A percentile compares a stretch with the other conserved stretches of the same genome.
phyloP scores from a whole-genome alignment of 1,140 invertebrate genomes.

The Tetragnatha versicolor region DNA sequence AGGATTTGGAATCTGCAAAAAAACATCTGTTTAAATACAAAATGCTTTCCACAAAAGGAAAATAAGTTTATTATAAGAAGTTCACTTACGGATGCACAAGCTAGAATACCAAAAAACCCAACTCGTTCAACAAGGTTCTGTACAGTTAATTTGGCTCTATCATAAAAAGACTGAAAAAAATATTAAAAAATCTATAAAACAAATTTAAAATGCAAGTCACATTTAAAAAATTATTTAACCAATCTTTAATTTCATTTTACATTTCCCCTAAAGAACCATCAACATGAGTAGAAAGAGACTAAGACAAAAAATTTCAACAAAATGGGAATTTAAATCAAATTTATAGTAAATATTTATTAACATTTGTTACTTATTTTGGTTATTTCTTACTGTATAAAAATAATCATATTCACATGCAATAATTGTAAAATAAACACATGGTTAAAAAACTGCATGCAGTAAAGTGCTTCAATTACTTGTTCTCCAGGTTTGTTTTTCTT shows the following conservation, averaged over 20 bases:
- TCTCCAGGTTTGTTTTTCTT: slow-evolving; percentile 65
- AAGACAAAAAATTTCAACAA: too few relatives aligned
- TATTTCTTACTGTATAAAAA: too few relatives aligned
- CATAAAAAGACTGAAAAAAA: slow-evolving; percentile 49
- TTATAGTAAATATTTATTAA: too few relatives aligned
- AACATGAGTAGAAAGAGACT: too few relatives aligned
- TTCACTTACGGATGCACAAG: slow-evolving; percentile 87
- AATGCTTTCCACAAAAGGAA: not conserved
- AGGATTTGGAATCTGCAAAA: slow-evolving; percentile 93
- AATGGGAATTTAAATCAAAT: too few relatives aligned
- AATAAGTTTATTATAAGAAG: not conserved
- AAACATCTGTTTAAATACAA: not conserved
- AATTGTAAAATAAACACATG: too few relatives aligned
- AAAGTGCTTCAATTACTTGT: slow-evolving; percentile 61
- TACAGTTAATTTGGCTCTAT: slow-evolving; percentile 78
- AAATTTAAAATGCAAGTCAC: slow-evolving; percentile 13
- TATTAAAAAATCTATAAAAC: not conserved
- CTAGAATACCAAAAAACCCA: slow-evolving; percentile 96
- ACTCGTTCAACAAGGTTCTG: slow-evolving; percentile 93
- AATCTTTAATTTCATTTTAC: too few relatives aligned
- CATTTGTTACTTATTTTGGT: too few relatives aligned
- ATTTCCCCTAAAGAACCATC: too few relatives aligned
- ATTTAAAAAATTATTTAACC: too few relatives aligned
- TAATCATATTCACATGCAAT: too few relatives aligned
- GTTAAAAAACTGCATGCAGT: too few relatives aligned